phyloP scores from a whole-genome alignment of 2,113 vertebrate genomes.

The Chloroceryle aenea region DNA sequence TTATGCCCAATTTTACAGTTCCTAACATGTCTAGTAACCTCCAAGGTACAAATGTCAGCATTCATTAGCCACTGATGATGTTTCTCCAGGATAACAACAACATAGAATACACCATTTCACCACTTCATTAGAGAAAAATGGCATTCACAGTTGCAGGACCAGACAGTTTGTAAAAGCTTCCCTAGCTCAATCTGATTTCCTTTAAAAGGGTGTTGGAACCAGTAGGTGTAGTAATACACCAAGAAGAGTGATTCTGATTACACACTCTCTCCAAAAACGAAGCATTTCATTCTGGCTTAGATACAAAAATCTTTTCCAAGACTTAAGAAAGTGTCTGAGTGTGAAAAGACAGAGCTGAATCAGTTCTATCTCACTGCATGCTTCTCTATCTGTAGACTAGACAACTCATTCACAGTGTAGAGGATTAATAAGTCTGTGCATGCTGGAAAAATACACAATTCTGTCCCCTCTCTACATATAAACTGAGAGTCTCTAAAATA shows the following conservation, averaged over 20 bases:
- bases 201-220: not conserved
- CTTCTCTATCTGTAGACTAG: not conserved
- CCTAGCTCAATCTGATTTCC: not conserved
- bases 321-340: not conserved
- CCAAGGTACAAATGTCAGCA: not conserved
- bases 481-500: not conserved
- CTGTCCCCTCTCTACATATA: not conserved
- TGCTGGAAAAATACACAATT: not conserved
- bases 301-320: not conserved
- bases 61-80: not conserved
- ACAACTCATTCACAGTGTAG: not conserved
- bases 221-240: not conserved
- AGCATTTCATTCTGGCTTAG: not conserved
- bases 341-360: not conserved
- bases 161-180: not conserved
- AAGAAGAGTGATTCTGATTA: not conserved
- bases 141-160: not conserved
- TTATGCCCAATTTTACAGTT: not conserved
- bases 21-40: not conserved
- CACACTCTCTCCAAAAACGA: not conserved
- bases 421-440: not conserved
- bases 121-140: not conserved
- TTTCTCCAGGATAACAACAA: not conserved
- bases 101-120: not conserved
- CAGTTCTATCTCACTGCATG: not conserved